Evolutionary conservation across 2,113 vertebrate genomes (phyloP), one percentile per base, ranked within the genome.

Genomic region (Gobio gobio): DNA sequence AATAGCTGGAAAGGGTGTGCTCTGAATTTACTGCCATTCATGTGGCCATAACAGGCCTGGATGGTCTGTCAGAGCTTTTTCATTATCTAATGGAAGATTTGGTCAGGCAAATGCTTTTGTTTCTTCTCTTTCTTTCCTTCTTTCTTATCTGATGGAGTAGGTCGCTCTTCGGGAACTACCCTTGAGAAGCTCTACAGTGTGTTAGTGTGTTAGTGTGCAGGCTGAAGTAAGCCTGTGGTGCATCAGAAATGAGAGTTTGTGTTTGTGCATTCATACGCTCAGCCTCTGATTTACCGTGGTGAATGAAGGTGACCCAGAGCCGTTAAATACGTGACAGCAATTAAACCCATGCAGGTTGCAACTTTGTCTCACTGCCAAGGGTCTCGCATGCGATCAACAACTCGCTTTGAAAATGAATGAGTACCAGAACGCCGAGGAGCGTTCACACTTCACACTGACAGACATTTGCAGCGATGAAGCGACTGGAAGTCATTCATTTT

Each of bases 1-100:
- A 90, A 92, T 89, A 89, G 82, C 86, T 86, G 85, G 85, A 85
- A 90, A 89, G 91, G 88, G 90, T 92, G 85, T 89, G 26, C 6
- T 88, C 86, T 78, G 81, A 78, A 45, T 78, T 85, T 29, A 82
- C n/a, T 83, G 54, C 13, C 63, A 66, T 43, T 85, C 61, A 85
- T 70, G 82, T 61, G 33, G 75, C 20, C 86, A 33, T 22, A 83
- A 59, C 49, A 66, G 45, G 45, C 2, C 45, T 47, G 45, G 45
- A 47, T 72, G 75, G 64, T 64, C 77, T 56, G 70, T 68, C 77
- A 66, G 73, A 68, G 68, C n/a, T 36, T 82, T 87, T 85, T 82
- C 78, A 85, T 85, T 63, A 85, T 82, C 86, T 85, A 85, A 87
- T 87, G 72, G 83, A 85, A 75, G 36, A 78, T 66, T 56, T 58